These are phyloP conservation scores for Oryzias sinensis DNA, from an alignment of 2,797 vertebrate species.

Conservation along the genomic window DNA sequence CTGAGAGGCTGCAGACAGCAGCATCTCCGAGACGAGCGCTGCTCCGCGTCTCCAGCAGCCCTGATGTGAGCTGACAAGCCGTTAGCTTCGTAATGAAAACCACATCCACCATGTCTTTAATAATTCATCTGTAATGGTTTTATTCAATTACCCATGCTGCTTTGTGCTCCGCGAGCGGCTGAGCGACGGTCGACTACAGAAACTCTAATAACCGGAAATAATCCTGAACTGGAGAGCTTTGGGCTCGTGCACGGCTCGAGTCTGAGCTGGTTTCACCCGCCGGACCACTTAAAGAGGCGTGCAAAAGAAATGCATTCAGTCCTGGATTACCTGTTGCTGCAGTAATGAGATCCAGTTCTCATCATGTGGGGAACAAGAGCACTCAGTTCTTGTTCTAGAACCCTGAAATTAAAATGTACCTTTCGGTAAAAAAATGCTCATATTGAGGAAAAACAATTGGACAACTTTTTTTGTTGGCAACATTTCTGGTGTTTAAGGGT, in stretches of 20 bases:
- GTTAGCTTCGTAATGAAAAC: slow-evolving; percentile 38
- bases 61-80: slow-evolving; percentile 32
- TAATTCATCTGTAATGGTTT: slow-evolving; percentile 44
- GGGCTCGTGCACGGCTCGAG: background rate
- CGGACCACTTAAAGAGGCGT: background rate
- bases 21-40: background rate
- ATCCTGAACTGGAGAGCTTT: background rate
- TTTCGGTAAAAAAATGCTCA: too few relatives aligned
- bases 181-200: slow-evolving; percentile 5
- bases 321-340: too few relatives aligned
- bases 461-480: too few relatives aligned
- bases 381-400: too few relatives aligned
- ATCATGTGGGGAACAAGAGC: too few relatives aligned
- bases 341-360: too few relatives aligned
- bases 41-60: slow-evolving; percentile 2
- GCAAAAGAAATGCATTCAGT: too few relatives aligned
- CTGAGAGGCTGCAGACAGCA: background rate
- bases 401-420: too few relatives aligned
- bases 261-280: background rate
- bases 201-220: slow-evolving; percentile 22
- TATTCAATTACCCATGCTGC: slow-evolving; percentile 40
- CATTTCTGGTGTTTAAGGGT: too few relatives aligned
- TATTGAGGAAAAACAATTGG: too few relatives aligned
- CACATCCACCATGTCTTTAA: slow-evolving; percentile 33
- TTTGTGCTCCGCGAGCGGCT: slow-evolving; percentile 16